Percentiles rank a stretch among this genome's conserved stretches.
Conservation (phyloP, 2,797 vertebrate species). For the Chrysocyon brachyurus region DNA sequence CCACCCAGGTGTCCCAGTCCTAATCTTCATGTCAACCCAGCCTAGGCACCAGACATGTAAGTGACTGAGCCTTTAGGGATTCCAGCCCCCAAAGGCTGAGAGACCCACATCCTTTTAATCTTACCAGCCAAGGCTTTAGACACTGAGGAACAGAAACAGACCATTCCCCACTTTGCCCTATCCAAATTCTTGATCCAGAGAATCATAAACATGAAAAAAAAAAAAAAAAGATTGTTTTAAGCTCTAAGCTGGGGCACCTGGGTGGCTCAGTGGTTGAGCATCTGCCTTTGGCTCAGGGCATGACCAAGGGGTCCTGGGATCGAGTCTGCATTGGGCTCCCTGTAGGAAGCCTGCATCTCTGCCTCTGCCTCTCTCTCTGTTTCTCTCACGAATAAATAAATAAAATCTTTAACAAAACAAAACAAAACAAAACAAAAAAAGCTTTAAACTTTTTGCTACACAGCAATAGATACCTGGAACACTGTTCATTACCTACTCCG, state of each 20-base stretch:
- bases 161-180: not conserved
- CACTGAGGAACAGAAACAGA: not conserved
- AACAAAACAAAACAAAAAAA: not conserved
- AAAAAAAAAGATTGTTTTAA: slow-evolving; percentile 2
- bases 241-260: not conserved
- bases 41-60: not conserved
- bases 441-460: slow-evolving; percentile 6
- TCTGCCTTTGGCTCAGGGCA: too few species aligned
- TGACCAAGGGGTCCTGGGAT: too few species aligned
- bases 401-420: not conserved
- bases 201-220: not conserved
- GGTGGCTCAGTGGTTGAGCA: too few species aligned
- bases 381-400: too few species aligned
- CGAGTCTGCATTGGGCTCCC: too few species aligned
- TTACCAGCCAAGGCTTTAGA: not conserved
- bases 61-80: not conserved
- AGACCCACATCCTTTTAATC: not conserved
- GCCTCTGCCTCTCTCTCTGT: too few species aligned
- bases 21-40: not conserved
- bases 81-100: not conserved
- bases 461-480: not conserved
- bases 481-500: not conserved
- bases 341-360: too few species aligned
- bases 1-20: not conserved
- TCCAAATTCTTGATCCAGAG: slow-evolving; percentile 38